Evolutionary conservation across 2,797 vertebrate species (phyloP).

Genomic region (Neostethus bicornis): DNA sequence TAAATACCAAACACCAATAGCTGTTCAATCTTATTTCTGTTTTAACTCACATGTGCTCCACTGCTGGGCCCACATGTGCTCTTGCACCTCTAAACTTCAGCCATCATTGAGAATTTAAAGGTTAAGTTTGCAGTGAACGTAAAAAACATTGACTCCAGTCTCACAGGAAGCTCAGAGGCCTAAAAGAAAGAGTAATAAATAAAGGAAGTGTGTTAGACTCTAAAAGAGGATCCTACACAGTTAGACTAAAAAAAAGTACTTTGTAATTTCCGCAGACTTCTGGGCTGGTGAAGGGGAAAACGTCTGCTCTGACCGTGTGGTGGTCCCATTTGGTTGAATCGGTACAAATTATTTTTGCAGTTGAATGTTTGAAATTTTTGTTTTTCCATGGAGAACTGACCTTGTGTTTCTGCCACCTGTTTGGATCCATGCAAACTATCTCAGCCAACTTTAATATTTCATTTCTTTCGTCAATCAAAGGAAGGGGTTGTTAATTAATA

Average conservation of each 20-base stretch:
- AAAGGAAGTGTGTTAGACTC: conserved; percentile 1
- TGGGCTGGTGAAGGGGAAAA: conserved; percentile 15
- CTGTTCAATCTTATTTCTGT: conserved; percentile 3
- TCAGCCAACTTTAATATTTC: no score
- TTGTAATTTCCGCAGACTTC: conserved; percentile 20
- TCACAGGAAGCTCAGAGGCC: conserved; percentile 5
- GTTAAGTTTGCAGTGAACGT: conserved; percentile 10
- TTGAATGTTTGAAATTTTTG: no score
- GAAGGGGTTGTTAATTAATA: no score
- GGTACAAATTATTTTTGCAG: no score
- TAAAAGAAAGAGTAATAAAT: conserved; percentile 31
- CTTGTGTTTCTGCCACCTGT: no score
- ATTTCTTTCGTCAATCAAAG: no score
- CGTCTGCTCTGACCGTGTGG: conserved; percentile 9
- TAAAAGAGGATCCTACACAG: conserved; percentile 1
- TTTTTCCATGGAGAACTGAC: no score
- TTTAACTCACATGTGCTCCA: neutral
- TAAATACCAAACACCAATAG: neutral
- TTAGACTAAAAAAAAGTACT: conserved; percentile 12
- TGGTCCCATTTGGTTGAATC: neutral
- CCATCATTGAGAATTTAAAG: conserved; percentile 24
- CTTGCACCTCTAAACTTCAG: conserved; percentile 9
- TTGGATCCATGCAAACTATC: no score
- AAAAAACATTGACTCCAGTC: conserved; percentile 7
- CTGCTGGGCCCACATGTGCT: conserved; percentile 4